Base-by-base conservation (phyloP, 2,797 vertebrate species). In the Micropoecilia bifurca region DNA sequence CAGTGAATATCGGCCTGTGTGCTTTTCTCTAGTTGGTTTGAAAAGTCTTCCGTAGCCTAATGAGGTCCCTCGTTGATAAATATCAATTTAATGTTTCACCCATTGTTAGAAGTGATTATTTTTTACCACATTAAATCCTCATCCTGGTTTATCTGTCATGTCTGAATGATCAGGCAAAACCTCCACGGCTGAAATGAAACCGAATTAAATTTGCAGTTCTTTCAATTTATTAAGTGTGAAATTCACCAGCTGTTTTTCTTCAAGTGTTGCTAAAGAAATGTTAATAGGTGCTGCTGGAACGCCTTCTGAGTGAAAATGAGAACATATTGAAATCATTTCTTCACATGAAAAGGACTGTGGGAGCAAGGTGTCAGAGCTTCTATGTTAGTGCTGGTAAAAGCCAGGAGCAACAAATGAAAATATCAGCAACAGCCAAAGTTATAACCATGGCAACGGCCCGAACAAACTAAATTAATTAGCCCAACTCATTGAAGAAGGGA, bases 401-500 rank as follows among this genome's bases (percentile, higher is more conserved):
- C 87, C 87, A 46, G 74, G 45, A 30, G 86, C 82, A 36, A 77
- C 75, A 76, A 83, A 84, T 87, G 72, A 85, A 89, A 86, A 77
- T 30, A 84, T 83, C 80, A 76, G 77, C 79, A 80, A 81, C 79
- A 71, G 75, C 80, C 25, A n/a, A 83, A 71, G 43, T 78, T 74
- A 79, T 80, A 86, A 81, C 63, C 47, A 25, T 74, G 82, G 72
- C 43, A 77, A 84, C 72, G 50, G 78, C 66, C 73, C 69, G 71
- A 33, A 78, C 79, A 66, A 75, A 61, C 78, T 63, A 77, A 83
- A 74, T 36, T 36, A 90, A 84, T 88, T 79, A 81, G 43, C 63
- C 78, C 28, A 39, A 76, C 71, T 84, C 78, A 89, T 89, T 92
- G 86, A 89, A 86, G 82, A 20, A 86, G 84, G 76, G 41, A 91